A percentile compares a stretch with the other conserved stretches of the same genome.
Evolutionary conservation across 1,140 invertebrate species (phyloP).

Genomic region (Campoletis sonorensis): DNA sequence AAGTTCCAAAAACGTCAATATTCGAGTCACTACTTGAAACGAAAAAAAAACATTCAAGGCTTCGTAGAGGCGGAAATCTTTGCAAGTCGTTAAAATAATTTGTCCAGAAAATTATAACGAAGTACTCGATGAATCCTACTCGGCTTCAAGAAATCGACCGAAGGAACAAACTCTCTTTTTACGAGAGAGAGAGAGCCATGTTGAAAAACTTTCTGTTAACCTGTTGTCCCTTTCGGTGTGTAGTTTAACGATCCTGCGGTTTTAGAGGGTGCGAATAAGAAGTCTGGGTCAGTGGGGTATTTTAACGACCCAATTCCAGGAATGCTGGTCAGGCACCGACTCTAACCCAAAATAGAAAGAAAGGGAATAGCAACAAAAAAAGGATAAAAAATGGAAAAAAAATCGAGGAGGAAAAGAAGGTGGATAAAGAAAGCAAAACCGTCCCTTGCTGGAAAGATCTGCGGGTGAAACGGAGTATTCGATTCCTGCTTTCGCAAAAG

Average conservation of each 20-base stretch:
- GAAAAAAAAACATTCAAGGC: too few relatives aligned
- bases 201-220: background rate
- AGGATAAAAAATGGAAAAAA: background rate
- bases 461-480: background rate
- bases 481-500: background rate
- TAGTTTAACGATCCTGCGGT: conserved; percentile 13
- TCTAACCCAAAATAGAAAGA: conserved; percentile 11
- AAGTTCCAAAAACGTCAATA: too few relatives aligned
- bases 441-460: background rate
- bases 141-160: too few relatives aligned
- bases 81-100: too few relatives aligned
- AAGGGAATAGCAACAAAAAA: too few relatives aligned
- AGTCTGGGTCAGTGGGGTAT: conserved; percentile 13
- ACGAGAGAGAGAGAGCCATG: background rate
- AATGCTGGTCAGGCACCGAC: background rate
- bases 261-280: conserved; percentile 29
- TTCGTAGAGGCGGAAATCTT: too few relatives aligned
- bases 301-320: conserved; percentile 20
- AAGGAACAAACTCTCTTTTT: too few relatives aligned
- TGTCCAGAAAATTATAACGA: too few relatives aligned
- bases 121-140: too few relatives aligned
- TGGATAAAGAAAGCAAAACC: background rate
- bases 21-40: too few relatives aligned
- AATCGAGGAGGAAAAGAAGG: too few relatives aligned
- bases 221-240: background rate